A percentile compares a stretch with the other conserved stretches of the same genome.
Conservation (phyloP, 2,113 vertebrate genomes). For the Pseudonaja textilis region DNA sequence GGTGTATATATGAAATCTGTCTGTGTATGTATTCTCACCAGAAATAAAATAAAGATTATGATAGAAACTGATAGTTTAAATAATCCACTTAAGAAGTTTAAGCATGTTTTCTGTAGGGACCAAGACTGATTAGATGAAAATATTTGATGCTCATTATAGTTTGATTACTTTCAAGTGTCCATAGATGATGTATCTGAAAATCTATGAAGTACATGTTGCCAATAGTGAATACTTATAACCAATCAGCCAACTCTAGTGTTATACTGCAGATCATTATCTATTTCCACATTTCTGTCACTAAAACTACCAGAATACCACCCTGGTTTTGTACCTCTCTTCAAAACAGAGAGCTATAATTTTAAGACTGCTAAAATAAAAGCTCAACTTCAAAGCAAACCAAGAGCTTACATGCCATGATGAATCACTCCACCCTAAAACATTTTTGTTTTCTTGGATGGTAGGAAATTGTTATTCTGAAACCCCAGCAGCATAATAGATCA, state of each 20-base stretch:
- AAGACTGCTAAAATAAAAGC: constrained; percentile 9
- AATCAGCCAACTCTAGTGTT: background rate
- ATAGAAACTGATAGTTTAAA: background rate
- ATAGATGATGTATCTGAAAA: background rate
- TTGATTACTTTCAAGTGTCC: background rate
- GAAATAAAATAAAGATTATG: background rate
- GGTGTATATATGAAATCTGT: background rate
- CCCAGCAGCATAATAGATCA: background rate
- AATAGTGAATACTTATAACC: background rate
- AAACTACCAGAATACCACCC: background rate
- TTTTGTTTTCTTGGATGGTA: background rate
- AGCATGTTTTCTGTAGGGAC: background rate
- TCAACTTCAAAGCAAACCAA: constrained; percentile 15
- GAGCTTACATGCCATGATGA: background rate
- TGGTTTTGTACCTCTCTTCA: background rate
- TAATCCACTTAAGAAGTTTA: background rate
- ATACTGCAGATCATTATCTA: background rate
- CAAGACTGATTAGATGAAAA: background rate
- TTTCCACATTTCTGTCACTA: background rate
- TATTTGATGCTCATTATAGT: background rate
- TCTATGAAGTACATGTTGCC: background rate
- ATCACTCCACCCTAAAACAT: background rate
- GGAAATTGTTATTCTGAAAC: background rate
- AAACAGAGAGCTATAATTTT: constrained; percentile 16
- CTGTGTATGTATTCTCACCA: background rate